These are phyloP conservation scores for Heliocidaris erythrogramma DNA, from an alignment of 35 echinoderm and acorn worm genomes.

Conservation along the genomic window DNA sequence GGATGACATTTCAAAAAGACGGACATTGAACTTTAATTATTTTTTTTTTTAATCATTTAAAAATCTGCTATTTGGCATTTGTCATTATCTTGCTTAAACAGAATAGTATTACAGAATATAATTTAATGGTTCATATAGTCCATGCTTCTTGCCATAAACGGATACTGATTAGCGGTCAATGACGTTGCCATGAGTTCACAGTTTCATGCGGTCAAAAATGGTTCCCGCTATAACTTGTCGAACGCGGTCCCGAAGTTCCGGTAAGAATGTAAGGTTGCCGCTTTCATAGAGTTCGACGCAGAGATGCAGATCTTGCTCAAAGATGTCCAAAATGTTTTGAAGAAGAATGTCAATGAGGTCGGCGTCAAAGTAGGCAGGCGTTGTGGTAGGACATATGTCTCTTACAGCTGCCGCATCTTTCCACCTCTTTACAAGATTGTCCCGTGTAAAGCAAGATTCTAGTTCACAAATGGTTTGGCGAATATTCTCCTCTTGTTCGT, in stretches of 20 bases:
- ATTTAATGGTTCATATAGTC: no score
- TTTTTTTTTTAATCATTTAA: no score
- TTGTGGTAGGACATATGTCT: not conserved
- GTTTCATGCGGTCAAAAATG: not conserved
- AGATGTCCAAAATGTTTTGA: not conserved
- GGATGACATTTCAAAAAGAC: no score
- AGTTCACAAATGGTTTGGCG: not conserved
- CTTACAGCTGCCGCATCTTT: not conserved
- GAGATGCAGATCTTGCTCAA: not conserved
- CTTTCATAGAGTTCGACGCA: not conserved
- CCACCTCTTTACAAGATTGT: not conserved
- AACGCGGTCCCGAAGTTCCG: not conserved
- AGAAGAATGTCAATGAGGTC: not conserved
- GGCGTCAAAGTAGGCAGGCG: not conserved
- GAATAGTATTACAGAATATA: no score
- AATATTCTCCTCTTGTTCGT: not conserved
- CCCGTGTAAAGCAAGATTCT: not conserved
- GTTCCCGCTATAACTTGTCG: not conserved
- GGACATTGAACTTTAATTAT: no score
- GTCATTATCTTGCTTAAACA: no score
- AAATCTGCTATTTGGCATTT: no score
- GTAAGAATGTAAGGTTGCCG: not conserved
- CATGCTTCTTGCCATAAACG: no score
- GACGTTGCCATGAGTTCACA: not conserved
- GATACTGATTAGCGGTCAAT: no score